Base-by-base conservation (phyloP, 2,113 vertebrate species). In the Centropus bengalensis region DNA sequence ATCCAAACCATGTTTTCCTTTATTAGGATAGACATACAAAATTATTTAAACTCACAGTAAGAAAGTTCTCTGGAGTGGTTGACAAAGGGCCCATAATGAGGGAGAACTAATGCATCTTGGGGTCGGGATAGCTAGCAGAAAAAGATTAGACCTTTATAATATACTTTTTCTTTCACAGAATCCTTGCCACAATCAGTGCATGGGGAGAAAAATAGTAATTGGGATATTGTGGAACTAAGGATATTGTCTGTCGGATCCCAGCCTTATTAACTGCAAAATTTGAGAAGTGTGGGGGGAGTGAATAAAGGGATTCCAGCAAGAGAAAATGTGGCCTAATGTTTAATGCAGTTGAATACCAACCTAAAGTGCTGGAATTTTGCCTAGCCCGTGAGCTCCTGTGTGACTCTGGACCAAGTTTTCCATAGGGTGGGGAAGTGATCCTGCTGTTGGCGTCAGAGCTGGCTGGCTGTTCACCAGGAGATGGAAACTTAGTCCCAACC, bases 11-110 rank as follows among this genome's bases (percentile, higher is more conserved):
- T 33, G 3, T 73, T 89, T 97, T 94, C 51, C 76, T 13, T 47
- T 88, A 52, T 64, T 85, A 93, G 54, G 26, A 62, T 62, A 87
- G 84, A 69, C 32, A 47, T 42, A 33, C 12, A 38, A 55, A 84
- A 76, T 82, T 73, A 69, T 87, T 91, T 89, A 82, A 94, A 68
- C 36, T 91, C 60, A 70, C 12, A 71, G 11, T 79, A 76, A 82
- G 58, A 68, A 83, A 58, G 7, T 51, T 93, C 4, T 14, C 70
- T 69, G 62, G 30, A 28, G 20, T 85, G 30, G 13, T 56, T 84
- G 58, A 94, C 44, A 84, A 91, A 92, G 30, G 45, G 28, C 11
- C 14, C 17, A 12, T 51, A 77, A 86, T 23, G 54, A 84, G 75
- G 47, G 33, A 82, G 58, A 79, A 49, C 30, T 84, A 76, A 79